Percentiles rank a stretch among this genome's conserved stretches.
These are phyloP conservation scores for Serripes groenlandicus DNA, from an alignment of 2,888 invertebrate genomes.

Conservation along the genomic window DNA sequence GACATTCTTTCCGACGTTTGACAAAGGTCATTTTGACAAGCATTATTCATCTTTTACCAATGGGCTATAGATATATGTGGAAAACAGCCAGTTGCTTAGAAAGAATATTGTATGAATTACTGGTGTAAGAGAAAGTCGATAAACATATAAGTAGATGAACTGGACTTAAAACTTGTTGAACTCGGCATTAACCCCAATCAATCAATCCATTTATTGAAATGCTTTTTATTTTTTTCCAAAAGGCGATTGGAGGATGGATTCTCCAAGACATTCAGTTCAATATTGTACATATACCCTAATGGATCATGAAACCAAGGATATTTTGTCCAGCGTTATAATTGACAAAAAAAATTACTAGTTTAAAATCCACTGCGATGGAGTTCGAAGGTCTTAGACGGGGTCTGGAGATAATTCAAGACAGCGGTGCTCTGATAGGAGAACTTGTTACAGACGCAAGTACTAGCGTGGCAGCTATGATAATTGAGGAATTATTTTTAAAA, in stretches of 20 bases:
- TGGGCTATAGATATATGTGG: no score
- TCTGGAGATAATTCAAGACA: not conserved
- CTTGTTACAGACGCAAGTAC: constrained; percentile 38
- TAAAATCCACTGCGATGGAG: constrained; percentile 31
- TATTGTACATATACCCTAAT: constrained; percentile 34
- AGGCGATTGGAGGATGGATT: constrained; percentile 39
- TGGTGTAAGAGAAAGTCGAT: no score
- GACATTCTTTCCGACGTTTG: no score
- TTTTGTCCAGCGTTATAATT: constrained; percentile 11
- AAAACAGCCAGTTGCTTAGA: no score
- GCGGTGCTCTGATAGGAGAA: constrained; percentile 11
- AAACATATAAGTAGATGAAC: no score
- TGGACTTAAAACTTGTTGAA: no score
- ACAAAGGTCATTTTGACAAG: no score
- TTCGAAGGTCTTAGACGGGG: constrained; percentile 12
- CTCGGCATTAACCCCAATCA: no score
- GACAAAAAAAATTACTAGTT: constrained; percentile 37
- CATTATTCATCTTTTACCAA: no score
- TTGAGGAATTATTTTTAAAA: no score
- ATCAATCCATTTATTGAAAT: no score
- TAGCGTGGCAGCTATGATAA: constrained; percentile 16
- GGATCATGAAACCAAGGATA: constrained; percentile 24
- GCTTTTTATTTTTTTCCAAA: not conserved
- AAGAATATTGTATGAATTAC: no score
- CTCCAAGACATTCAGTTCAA: constrained; percentile 20